Evolutionary conservation across 1,140 invertebrate genomes (phyloP), one percentile per base, ranked within the genome.

Genomic region (Drosophila littoralis): DNA sequence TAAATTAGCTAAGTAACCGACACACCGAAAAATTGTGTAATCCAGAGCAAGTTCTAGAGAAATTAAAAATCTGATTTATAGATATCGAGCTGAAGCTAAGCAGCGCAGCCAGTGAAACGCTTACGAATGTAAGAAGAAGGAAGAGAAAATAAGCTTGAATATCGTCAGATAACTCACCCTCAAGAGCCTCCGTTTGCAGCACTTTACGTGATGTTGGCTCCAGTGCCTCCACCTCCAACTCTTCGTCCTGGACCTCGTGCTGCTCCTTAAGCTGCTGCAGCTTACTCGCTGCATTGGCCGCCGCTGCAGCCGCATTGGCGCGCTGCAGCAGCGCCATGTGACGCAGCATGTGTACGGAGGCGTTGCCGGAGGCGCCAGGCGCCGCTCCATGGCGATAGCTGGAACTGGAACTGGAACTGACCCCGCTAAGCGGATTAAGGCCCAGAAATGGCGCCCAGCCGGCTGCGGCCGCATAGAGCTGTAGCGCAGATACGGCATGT

Each of bases 241-340:
- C 50, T 8, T 36, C 32, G 0, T 52, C 33, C 8, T 36, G 15
- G 9, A 35, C 57, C 12, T 71, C 32, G 12, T 80, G 48, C 4
- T 75, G 32, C 33, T n/a, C 58, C 46, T 55, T 43, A 36, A 45
- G 50, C 45, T 69, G 32, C 55, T 60, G 70, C 55, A 45, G 70
- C 40, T 68, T 36, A 1, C 15, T 28, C 2, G 59, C 58, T 2
- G 73, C 71, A 10, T 36, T 63, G 22, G 70, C 77, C 13, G 77
- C 64, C 7, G 68, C 69, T 1, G 76, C 77, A 5, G 22, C 10
- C 15, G 78, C 78, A 66, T 77, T 83, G n/a, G 73, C 84, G 10
- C 68, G 75, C 15, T 90, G 84, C 80, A 89, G 57, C 9, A 89
- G 33, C n/a, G 84, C 85, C 84, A 89, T 76, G 58, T 84, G 85